Evolutionary conservation across 2,888 invertebrate genomes (phyloP), one percentile per base, ranked within the genome.

Genomic region (Emmelina monodactyla): DNA sequence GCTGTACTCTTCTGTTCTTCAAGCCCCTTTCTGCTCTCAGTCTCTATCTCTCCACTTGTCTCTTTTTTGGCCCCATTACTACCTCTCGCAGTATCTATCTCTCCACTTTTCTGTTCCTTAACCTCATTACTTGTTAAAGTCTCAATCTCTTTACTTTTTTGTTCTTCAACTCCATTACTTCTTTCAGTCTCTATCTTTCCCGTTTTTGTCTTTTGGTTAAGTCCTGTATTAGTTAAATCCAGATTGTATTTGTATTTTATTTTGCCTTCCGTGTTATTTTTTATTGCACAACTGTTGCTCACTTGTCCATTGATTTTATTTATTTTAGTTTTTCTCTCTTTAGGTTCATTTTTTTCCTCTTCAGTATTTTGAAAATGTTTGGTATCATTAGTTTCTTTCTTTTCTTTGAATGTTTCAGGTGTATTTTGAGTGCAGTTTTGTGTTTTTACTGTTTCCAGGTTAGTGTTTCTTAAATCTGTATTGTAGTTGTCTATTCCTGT

Each of bases 131-230:
- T n/a, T n/a, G n/a, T 33, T 15, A 25, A n/a, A n/a, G n/a, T n/a
- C n/a, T n/a, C n/a, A n/a, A n/a, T n/a, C n/a, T n/a, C n/a, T n/a
- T n/a, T n/a, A n/a, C n/a, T n/a, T n/a, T n/a, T n/a, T n/a, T n/a
- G n/a, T n/a, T n/a, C n/a, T 28, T 19, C 19, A 19, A 13, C 13
- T 10, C 29, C 9, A 29, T 5, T 29, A 6, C 11, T 6, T 13
- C 11, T 19, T 9, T 19, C 19, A 32, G 32, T 32, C 16, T 32
- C 32, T 30, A 30, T 30, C 31, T 30, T 14, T 32, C 32, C 16
- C 32, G 32, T 32, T 32, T 14, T 16, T 32, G 16, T 32, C n/a
- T 14, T 32, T 32, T 32, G 32, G 16, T 32, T 16, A 32, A 32
- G 32, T 32, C 16, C 32, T 12, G 32, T 16, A 16, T 32, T 16